Evolutionary conservation across 2,888 invertebrate species (phyloP).

Genomic region (Barypeithes pellucidus): DNA sequence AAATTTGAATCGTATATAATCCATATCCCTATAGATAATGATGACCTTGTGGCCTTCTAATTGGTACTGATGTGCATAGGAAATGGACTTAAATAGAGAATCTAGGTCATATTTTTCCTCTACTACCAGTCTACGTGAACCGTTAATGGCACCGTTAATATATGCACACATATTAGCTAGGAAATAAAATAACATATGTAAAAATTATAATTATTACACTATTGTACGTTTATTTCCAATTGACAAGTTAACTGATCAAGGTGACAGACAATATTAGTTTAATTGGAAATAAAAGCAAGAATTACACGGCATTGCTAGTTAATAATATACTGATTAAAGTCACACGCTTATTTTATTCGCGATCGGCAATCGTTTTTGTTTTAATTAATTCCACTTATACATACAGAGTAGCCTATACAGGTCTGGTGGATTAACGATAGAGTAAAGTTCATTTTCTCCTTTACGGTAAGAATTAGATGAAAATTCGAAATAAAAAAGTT

Average conservation of each 20-base stretch:
- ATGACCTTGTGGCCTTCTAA: too few relatives aligned
- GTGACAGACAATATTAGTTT: constrained; percentile 49
- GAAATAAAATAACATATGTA: neutral
- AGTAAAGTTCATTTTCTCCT: too few relatives aligned
- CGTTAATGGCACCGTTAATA: neutral
- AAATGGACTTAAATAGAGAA: too few relatives aligned
- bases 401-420: constrained; percentile 25
- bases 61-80: too few relatives aligned
- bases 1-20: too few relatives aligned
- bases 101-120: too few relatives aligned
- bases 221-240: constrained; percentile 33
- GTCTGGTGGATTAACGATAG: too few relatives aligned
- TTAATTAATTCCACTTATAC: constrained; percentile 43
- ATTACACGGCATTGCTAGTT: constrained; percentile 48
- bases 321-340: constrained; percentile 49
- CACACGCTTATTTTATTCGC: constrained; percentile 42
- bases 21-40: too few relatives aligned
- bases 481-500: too few relatives aligned
- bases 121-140: neutral
- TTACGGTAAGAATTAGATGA: too few relatives aligned
- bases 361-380: constrained; percentile 46
- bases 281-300: constrained; percentile 50
- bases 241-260: constrained; percentile 40
- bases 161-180: neutral
- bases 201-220: constrained; percentile 9